Conservation (phyloP, 1,140 invertebrate species). For the Zaprionus camerounensis region DNA sequence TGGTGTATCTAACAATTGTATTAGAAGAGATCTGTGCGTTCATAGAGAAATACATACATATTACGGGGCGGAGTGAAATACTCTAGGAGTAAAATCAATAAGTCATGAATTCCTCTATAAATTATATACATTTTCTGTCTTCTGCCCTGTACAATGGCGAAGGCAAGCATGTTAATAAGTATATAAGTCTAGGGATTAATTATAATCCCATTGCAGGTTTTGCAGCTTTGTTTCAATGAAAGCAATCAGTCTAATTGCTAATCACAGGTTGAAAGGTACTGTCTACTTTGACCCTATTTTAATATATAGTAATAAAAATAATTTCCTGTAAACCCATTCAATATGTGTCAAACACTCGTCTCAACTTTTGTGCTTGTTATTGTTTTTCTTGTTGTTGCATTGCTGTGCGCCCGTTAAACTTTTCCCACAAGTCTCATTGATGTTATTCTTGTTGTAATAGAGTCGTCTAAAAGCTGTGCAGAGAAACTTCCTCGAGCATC, state of each 20-base stretch:
- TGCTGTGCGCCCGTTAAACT: conserved; percentile 15
- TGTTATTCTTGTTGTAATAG: conserved; percentile 32
- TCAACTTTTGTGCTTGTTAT: conserved; percentile 26
- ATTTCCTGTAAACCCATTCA: conserved; percentile 15
- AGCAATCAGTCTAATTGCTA: background rate
- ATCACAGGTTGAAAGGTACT: background rate
- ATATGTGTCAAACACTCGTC: conserved; percentile 44
- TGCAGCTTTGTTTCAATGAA: background rate
- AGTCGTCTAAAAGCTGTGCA: conserved; percentile 7
- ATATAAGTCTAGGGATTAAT: background rate
- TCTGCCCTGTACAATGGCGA: background rate
- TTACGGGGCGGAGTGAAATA: background rate
- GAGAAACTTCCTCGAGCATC: conserved; percentile 25
- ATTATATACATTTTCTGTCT: too few relatives aligned
- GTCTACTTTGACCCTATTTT: background rate
- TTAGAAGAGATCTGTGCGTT: background rate
- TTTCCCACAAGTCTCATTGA: conserved; percentile 29
- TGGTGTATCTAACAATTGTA: background rate
- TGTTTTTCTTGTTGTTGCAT: background rate
- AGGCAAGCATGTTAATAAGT: background rate
- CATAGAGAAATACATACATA: background rate
- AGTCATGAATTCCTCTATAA: too few relatives aligned
- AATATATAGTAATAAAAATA: conserved; percentile 6
- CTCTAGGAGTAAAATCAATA: background rate
- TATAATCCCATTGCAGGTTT: background rate